Conservation (phyloP, 2,113 vertebrate genomes). For the Scalopus aquaticus region DNA sequence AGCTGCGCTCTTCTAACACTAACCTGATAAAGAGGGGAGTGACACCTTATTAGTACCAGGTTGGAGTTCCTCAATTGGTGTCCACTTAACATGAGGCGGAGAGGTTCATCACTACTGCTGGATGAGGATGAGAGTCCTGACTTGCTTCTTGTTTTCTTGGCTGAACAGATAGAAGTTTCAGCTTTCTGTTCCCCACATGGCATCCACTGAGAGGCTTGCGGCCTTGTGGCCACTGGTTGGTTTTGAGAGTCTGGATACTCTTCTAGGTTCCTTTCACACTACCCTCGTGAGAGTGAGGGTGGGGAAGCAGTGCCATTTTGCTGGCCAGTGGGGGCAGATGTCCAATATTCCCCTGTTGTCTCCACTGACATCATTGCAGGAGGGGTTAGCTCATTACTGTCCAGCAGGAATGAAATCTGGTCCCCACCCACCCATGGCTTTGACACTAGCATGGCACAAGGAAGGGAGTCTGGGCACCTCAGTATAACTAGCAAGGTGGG, state of each 20-base stretch:
- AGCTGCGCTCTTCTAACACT: background rate
- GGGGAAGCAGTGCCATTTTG: background rate
- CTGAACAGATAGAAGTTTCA: background rate
- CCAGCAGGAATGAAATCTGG: background rate
- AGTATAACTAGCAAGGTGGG: background rate
- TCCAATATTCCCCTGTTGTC: background rate
- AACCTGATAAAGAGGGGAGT: background rate
- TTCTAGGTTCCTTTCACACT: background rate
- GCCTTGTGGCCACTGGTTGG: background rate
- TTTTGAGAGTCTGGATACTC: background rate
- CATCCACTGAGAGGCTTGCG: background rate
- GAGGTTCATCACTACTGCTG: background rate
- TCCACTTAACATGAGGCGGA: background rate
- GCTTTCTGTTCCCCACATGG: no score
- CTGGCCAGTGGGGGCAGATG: background rate
- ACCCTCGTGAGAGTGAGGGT: background rate
- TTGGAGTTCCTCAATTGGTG: no score
- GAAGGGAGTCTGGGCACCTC: background rate
- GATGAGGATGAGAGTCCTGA: background rate
- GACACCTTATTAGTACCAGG: background rate
- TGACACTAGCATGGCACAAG: background rate
- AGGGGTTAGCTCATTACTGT: background rate
- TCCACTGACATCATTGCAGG: background rate
- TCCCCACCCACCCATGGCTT: background rate
- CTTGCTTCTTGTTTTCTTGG: background rate